A percentile compares a stretch with the other conserved stretches of the same genome.
Conservation (phyloP, 2,113 vertebrate species). For the Gorsachius goisagi region DNA sequence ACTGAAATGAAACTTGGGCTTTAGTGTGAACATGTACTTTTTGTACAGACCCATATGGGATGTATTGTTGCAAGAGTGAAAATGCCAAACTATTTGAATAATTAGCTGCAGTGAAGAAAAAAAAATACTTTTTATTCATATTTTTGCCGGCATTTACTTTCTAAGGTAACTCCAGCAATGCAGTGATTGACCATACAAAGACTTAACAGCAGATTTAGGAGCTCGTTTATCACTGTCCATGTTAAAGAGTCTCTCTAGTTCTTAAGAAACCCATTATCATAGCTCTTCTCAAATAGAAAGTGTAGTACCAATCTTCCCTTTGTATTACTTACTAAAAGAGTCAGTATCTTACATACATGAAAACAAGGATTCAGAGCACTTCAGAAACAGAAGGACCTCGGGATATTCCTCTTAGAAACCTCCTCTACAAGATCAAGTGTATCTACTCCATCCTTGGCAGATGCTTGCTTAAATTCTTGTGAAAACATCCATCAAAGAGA, state of each 20-base stretch:
- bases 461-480: not conserved
- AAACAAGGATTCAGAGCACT: not conserved
- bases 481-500: not conserved
- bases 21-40: not conserved
- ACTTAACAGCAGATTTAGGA: not conserved
- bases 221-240: not conserved
- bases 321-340: not conserved
- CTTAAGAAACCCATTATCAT: not conserved
- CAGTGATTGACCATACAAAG: not conserved
- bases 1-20: fast-evolving
- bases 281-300: not conserved
- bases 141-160: not conserved
- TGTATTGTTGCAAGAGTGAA: not conserved
- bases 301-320: not conserved
- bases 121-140: not conserved
- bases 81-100: not conserved
- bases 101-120: not conserved
- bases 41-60: fast-evolving
- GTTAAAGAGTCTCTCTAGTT: not conserved
- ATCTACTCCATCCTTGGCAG: not conserved
- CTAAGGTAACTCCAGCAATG: not conserved
- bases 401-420: not conserved
- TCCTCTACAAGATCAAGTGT: not conserved
- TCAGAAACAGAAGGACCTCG: not conserved
- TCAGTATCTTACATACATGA: not conserved